Conservation (phyloP, 2,797 vertebrate species). For the Philypnodon macrostomus region DNA sequence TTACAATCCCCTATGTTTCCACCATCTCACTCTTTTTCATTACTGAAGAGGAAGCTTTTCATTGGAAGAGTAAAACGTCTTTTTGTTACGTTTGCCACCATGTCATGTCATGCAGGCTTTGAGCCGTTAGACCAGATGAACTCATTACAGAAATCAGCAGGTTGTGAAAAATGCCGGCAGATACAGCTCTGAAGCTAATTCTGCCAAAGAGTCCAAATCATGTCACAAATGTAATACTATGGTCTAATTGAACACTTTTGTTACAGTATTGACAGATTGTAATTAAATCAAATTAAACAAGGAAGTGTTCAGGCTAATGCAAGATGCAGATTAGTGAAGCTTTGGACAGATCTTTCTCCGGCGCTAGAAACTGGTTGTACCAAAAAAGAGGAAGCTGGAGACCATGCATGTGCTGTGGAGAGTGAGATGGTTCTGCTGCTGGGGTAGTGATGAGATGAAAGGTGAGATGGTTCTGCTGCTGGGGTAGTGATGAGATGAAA, state of each 20-base stretch:
- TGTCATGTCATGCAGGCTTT: conserved; percentile 4
- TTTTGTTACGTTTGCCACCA: conserved; percentile 8
- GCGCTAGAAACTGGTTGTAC: too few species aligned
- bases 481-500: too few species aligned
- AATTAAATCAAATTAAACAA: too few species aligned
- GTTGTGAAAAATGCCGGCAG: conserved; percentile 37
- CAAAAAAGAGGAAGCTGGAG: too few species aligned
- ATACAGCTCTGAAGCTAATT: conserved; percentile 14
- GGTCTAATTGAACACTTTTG: background rate
- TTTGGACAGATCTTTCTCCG: too few species aligned
- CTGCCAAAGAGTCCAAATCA: conserved; percentile 4
- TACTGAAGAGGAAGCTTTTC: conserved; percentile 3
- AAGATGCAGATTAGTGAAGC: too few species aligned
- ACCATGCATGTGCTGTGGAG: too few species aligned
- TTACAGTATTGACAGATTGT: background rate
- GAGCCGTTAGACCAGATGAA: conserved; percentile 22
- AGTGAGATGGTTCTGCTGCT: too few species aligned
- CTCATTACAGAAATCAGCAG: conserved; percentile 48
- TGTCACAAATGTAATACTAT: background rate
- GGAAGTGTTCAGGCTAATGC: too few species aligned
- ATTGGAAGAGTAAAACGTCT: conserved; percentile 11
- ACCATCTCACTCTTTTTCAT: background rate
- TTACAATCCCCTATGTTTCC: too few species aligned
- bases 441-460: too few species aligned
- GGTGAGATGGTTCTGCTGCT: too few species aligned